These are phyloP conservation scores for Phalloptychus januarius DNA, from an alignment of 2,797 vertebrate genomes.

Conservation along the genomic window DNA sequence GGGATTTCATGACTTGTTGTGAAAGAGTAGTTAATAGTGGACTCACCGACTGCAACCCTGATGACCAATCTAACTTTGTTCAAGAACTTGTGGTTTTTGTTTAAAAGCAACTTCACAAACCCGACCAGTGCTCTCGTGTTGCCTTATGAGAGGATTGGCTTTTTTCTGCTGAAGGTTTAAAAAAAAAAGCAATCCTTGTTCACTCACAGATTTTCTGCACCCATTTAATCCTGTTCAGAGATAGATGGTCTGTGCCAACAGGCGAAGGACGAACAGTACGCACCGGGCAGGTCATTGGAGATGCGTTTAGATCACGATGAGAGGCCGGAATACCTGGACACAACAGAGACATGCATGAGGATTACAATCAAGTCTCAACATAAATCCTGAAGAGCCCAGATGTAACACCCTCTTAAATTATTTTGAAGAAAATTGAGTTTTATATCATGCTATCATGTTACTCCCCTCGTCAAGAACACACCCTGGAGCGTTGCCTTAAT, in stretches of 20 bases:
- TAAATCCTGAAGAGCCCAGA: background rate
- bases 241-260: background rate
- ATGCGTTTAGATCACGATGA: background rate
- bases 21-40: background rate
- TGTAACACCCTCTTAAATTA: background rate
- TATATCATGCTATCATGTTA: too few relatives aligned
- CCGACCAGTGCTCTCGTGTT: background rate
- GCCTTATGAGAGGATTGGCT: background rate
- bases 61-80: background rate
- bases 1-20: background rate
- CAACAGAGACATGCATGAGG: background rate
- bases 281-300: background rate
- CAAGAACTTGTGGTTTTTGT: background rate
- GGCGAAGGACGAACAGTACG: background rate
- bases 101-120: background rate
- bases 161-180: background rate
- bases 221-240: background rate
- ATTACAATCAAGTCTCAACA: background rate
- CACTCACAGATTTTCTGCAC: background rate
- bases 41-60: background rate
- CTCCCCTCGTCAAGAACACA: too few relatives aligned
- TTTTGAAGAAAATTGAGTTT: background rate
- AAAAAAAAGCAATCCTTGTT: background rate
- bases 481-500: too few relatives aligned
- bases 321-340: background rate